These are phyloP conservation scores for Apamea monoglypha DNA, from an alignment of 2,888 invertebrate species.

Conservation along the genomic window DNA sequence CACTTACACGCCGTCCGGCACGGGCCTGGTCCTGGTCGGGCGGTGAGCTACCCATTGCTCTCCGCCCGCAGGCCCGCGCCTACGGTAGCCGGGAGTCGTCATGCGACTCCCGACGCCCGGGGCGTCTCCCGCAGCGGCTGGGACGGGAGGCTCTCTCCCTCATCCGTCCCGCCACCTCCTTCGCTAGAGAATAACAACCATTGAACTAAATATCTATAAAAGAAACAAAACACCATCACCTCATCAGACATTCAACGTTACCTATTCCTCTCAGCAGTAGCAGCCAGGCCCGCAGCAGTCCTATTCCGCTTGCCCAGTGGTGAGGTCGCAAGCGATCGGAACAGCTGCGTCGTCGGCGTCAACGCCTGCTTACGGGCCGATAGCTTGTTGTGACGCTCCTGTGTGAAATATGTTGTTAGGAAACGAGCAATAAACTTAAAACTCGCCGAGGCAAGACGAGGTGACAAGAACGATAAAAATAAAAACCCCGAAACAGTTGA, in stretches of 20 bases:
- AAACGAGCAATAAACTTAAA: not conserved
- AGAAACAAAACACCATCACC: slow-evolving; percentile 34
- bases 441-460: slow-evolving; percentile 36
- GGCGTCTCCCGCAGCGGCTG: too few relatives aligned
- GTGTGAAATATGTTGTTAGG: slow-evolving; percentile 24
- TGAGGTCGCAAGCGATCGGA: slow-evolving; percentile 84
- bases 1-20: too few relatives aligned
- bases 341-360: slow-evolving; percentile 81
- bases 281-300: slow-evolving; percentile 84
- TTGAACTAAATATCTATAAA: not conserved
- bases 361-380: slow-evolving; percentile 89
- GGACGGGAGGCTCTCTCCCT: too few relatives aligned
- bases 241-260: slow-evolving; percentile 55
- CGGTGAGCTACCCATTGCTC: too few relatives aligned
- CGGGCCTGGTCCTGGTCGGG: too few relatives aligned
- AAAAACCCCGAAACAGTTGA: not conserved
- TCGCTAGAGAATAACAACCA: not conserved
- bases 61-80: too few relatives aligned
- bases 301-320: slow-evolving; percentile 87
- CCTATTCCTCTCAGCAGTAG: slow-evolving; percentile 82
- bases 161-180: too few relatives aligned
- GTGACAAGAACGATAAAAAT: slow-evolving; percentile 4
- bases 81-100: too few relatives aligned
- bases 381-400: slow-evolving; percentile 88
- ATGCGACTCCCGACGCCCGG: too few relatives aligned